Evolutionary conservation across 2,113 vertebrate genomes (phyloP).

Genomic region (Rhinichthys klamathensis): DNA sequence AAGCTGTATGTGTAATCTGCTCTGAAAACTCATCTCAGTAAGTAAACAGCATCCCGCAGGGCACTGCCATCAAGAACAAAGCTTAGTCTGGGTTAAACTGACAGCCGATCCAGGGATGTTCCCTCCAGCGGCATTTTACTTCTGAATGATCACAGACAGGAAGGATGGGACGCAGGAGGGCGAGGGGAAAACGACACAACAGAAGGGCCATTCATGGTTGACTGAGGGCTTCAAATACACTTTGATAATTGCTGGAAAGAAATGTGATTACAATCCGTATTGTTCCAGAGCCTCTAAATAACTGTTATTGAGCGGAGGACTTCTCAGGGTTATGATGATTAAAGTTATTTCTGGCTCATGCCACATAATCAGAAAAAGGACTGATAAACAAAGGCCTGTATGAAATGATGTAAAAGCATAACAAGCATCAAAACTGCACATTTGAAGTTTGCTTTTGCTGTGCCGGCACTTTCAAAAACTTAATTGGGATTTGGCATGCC

Average conservation of each 20-base stretch:
- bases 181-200: constrained; percentile 41
- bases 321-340: constrained; percentile 8
- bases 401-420: constrained; percentile 33
- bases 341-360: background rate
- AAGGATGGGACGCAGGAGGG: constrained; percentile 34
- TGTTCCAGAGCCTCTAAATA: constrained; percentile 36
- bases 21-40: constrained; percentile 50
- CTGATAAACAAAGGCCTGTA: background rate
- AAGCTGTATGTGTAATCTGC: constrained; percentile 1
- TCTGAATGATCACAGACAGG: constrained; percentile 46
- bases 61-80: constrained; percentile 39
- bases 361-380: background rate
- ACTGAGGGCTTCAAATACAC: constrained; percentile 52
- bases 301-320: constrained; percentile 29
- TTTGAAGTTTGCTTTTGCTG: background rate
- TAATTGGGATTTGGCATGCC: background rate
- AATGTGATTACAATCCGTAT: constrained; percentile 57
- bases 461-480: background rate
- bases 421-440: constrained; percentile 22
- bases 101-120: constrained; percentile 45
- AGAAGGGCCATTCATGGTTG: constrained; percentile 41
- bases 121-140: constrained; percentile 48
- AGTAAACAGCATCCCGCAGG: constrained; percentile 44
- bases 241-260: constrained; percentile 53
- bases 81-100: constrained; percentile 47